A percentile compares a stretch with the other conserved stretches of the same genome.
Conservation (phyloP, 2,888 invertebrate species). For the Lutraria lutraria region DNA sequence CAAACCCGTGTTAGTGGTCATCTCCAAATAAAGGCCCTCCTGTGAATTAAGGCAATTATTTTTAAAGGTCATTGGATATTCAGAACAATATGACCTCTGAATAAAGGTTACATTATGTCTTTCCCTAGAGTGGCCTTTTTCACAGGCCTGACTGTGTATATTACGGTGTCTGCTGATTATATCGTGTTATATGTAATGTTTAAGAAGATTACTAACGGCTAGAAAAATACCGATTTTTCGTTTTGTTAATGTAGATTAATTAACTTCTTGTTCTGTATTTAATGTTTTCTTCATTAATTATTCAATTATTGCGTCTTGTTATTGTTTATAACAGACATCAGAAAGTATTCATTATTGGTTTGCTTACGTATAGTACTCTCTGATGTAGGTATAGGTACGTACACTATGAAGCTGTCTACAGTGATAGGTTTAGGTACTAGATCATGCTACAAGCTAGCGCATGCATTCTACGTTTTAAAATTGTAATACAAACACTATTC, state of each 20-base stretch:
- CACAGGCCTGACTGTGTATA: too few species aligned
- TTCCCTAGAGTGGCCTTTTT: too few species aligned
- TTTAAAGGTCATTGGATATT: too few species aligned
- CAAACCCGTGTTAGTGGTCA: too few species aligned
- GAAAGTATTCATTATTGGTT: not conserved
- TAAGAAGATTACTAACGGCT: conserved; percentile 9
- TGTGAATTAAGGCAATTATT: too few species aligned
- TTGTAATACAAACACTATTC: not conserved
- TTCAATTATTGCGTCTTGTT: conserved; percentile 31
- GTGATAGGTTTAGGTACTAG: too few species aligned
- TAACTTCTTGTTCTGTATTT: conserved; percentile 50
- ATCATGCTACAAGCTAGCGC: too few species aligned
- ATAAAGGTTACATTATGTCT: too few species aligned
- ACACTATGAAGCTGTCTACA: too few species aligned
- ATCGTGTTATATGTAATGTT: conserved; percentile 37
- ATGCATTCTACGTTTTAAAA: not conserved
- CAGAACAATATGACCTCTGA: too few species aligned
- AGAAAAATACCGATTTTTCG: conserved; percentile 42
- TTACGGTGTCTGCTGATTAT: too few species aligned
- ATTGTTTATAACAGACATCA: not conserved
- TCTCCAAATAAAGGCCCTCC: too few species aligned
- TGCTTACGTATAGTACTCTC: not conserved
- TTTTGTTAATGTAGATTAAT: conserved; percentile 63
- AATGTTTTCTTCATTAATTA: conserved; percentile 56
- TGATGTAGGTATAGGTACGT: not conserved